Percentiles rank a stretch among this genome's conserved stretches.
These are phyloP conservation scores for Ptychochromis oligacanthus DNA, from an alignment of 2,113 vertebrate genomes.

Conservation along the genomic window DNA sequence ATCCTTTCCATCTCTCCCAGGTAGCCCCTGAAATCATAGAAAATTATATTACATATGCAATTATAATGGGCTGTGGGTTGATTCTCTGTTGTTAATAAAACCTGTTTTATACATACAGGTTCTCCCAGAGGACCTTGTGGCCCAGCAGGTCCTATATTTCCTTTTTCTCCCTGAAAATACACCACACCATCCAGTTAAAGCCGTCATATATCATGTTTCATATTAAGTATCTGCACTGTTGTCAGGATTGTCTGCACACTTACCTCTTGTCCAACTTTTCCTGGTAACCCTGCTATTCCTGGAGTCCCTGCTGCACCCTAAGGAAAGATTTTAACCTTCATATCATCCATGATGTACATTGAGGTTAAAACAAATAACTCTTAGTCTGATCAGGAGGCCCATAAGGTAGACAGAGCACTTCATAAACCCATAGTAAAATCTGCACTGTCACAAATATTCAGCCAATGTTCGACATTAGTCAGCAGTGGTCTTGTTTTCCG, in stretches of 20 bases:
- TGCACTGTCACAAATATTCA: background rate
- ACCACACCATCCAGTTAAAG: background rate
- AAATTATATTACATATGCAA: background rate
- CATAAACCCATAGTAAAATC: background rate
- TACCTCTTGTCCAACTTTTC: slow-evolving; percentile 88
- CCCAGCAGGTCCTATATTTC: slow-evolving; percentile 85
- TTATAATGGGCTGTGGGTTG: background rate
- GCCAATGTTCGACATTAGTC: background rate
- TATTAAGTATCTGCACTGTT: background rate
- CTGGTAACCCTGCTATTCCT: slow-evolving; percentile 85
- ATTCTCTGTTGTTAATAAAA: background rate
- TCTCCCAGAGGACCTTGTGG: slow-evolving; percentile 85
- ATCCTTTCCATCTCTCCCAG: slow-evolving; percentile 88
- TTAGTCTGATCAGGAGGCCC: background rate
- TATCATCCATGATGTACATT: background rate
- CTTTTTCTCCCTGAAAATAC: slow-evolving; percentile 88
- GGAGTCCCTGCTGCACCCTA: slow-evolving; percentile 87
- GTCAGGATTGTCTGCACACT: slow-evolving; percentile 30
- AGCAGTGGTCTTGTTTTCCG: background rate
- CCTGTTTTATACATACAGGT: slow-evolving; percentile 84
- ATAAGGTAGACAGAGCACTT: background rate
- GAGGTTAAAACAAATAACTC: background rate
- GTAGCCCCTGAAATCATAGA: slow-evolving; percentile 82
- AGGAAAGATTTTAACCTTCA: slow-evolving; percentile 30
- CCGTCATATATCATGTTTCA: background rate